Base-by-base conservation (phyloP, 2,113 vertebrate genomes). In the Genyomyrus donnyi region DNA sequence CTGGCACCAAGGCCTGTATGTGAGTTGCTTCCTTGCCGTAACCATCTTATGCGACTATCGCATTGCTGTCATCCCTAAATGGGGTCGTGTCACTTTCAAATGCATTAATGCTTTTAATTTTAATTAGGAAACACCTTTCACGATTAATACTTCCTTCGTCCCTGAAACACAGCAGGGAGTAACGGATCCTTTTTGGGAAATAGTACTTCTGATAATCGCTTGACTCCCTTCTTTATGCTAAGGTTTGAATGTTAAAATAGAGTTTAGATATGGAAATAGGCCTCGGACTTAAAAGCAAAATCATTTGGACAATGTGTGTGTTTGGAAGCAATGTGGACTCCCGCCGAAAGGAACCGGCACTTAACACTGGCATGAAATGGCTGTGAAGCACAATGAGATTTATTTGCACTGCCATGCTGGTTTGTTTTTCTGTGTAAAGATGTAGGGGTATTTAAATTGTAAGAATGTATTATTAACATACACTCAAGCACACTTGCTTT, bases 381-480 rank as follows among this genome's bases (percentile, higher is more conserved):
- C 89, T 70, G 74, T 56, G 49, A 74, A 95, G 95, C 96, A 96
- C 92, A 94, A 96, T 95, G 94, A 91, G 93, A 91, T 93, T 94
- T 92, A 94, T 95, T 95, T 96, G 94, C 95, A 96, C 95, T 96
- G 95, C 94, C 92, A 94, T 94, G 94, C 92, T 92, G 94, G 87
- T 92, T 94, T 91, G 35, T 42, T 35, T 42, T 87, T 95, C 93
- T 95, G 93, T 94, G 93, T 92, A 90, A 92, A 91, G 90, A 80
- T 42, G 93, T 91, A 93, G 94, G 92, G 90, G 91, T 92, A 93
- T 94, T 93, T 89, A 92, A 39, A 92, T 94, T 95, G 92, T 94
- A 95, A 94, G 92, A 91, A 94, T 94, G 91, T 94, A 93, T 95
- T 93, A 93, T 94, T 94, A 92, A 93, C 11, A 62, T 50, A 93